A percentile compares a stretch with the other conserved stretches of the same genome.
phyloP scores from a whole-genome alignment of 2,113 vertebrate genomes.

The Typhlomys cinereus region DNA sequence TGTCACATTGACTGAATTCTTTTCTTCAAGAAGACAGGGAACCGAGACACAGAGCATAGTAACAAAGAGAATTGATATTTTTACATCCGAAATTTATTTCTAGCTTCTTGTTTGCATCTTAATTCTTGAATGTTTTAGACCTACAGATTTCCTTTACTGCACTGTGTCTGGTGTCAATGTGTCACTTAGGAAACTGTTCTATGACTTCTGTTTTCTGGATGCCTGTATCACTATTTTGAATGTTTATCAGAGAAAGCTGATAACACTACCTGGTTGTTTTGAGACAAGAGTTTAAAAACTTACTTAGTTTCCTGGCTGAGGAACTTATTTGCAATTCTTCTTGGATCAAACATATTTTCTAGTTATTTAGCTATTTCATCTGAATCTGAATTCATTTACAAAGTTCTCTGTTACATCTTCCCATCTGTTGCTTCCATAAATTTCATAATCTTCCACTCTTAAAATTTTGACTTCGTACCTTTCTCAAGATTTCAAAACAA shows the following conservation, averaged over 20 bases:
- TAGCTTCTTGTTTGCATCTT: conserved; percentile 7
- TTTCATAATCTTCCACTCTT: background rate
- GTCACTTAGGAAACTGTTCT: background rate
- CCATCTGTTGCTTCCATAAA: background rate
- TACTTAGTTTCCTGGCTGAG: background rate
- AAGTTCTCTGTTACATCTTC: background rate
- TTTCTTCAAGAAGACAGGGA: too few species aligned
- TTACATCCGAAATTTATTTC: background rate
- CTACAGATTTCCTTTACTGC: background rate
- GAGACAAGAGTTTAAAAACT: background rate
- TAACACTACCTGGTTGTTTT: background rate
- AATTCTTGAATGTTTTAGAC: background rate
- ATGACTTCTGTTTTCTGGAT: background rate
- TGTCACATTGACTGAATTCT: too few species aligned
- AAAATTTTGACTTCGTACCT: background rate
- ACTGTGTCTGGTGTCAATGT: background rate
- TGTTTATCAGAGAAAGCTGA: background rate
- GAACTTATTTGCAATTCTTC: background rate
- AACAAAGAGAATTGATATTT: background rate
- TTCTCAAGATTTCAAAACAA: conserved; percentile 18
- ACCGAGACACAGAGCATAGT: too few species aligned
- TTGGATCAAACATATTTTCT: background rate
- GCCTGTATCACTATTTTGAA: background rate
- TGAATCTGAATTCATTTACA: background rate
- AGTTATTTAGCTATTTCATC: background rate